These are phyloP conservation scores for Lasioglossum leucozonium DNA, from an alignment of 2,888 invertebrate genomes.

Conservation along the genomic window DNA sequence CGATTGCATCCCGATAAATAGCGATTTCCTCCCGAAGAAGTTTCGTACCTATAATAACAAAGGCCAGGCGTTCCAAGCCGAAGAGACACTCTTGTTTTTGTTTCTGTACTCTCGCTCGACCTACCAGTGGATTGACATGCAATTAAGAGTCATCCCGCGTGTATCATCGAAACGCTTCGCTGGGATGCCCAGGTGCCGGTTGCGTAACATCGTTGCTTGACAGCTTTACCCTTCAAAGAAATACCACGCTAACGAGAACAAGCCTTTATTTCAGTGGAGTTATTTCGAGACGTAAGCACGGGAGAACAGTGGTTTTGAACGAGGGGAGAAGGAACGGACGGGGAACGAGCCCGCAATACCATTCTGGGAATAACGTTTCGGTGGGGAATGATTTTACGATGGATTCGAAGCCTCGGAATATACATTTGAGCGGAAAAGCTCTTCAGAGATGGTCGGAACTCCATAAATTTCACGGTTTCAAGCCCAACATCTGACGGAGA, in stretches of 20 bases:
- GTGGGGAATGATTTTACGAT: slow-evolving; percentile 11
- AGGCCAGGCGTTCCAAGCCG: not conserved
- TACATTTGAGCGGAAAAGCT: not conserved
- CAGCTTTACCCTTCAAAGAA: slow-evolving; percentile 38
- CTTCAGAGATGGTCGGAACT: not conserved
- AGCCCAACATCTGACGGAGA: not conserved
- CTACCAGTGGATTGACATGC: slow-evolving; percentile 15
- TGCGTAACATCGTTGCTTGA: slow-evolving; percentile 58
- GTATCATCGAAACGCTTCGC: not conserved
- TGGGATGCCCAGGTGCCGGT: slow-evolving; percentile 21
- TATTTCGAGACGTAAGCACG: slow-evolving; percentile 61
- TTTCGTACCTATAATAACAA: not conserved
- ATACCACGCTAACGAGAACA: slow-evolving; percentile 62
- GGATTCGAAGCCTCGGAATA: slow-evolving; percentile 25
- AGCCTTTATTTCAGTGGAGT: slow-evolving; percentile 66
- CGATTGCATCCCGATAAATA: not conserved
- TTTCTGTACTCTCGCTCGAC: not conserved
- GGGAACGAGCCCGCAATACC: slow-evolving; percentile 49
- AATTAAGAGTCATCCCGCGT: slow-evolving; percentile 16
- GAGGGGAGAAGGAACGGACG: not conserved
- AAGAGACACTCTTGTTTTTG: not conserved
- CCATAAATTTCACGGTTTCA: not conserved
- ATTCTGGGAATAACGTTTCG: slow-evolving; percentile 49
- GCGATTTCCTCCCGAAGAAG: not conserved
- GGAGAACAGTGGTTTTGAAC: slow-evolving; percentile 53